Percentiles rank a stretch among this genome's conserved stretches.
These are phyloP conservation scores for Simalia tracyae DNA, from an alignment of 2,797 vertebrate genomes.

Conservation along the genomic window DNA sequence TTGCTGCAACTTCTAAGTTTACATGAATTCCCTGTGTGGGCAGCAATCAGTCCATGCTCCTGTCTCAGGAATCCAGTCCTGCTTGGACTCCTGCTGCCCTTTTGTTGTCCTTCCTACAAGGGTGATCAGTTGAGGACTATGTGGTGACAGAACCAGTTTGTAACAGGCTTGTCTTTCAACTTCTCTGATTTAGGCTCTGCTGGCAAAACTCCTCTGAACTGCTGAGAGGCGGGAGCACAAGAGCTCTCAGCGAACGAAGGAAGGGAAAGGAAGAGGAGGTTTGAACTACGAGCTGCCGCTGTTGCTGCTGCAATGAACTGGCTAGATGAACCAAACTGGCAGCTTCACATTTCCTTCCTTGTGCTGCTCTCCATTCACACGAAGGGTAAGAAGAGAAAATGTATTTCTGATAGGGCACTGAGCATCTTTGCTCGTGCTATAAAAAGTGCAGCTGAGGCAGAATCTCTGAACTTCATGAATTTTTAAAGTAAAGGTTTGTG, in stretches of 20 bases:
- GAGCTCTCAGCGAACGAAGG: slow-evolving; percentile 33
- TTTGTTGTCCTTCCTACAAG: slow-evolving; percentile 74
- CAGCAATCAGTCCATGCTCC: slow-evolving; percentile 59
- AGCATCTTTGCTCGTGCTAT: slow-evolving; percentile 17
- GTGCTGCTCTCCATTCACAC: slow-evolving; percentile 59
- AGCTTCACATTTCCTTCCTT: slow-evolving; percentile 53
- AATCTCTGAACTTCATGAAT: slow-evolving; percentile 20
- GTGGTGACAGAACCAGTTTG: slow-evolving; percentile 77
- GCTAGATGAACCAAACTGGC: slow-evolving; percentile 61
- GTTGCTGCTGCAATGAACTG: slow-evolving; percentile 56
- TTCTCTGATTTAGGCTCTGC: slow-evolving; percentile 56
- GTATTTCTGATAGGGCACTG: background rate
- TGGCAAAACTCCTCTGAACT: slow-evolving; percentile 51
- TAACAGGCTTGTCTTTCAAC: slow-evolving; percentile 75
- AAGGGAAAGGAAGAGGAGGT: slow-evolving; percentile 38
- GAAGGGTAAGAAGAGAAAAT: slow-evolving; percentile 66
- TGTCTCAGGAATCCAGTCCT: slow-evolving; percentile 63
- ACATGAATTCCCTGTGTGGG: slow-evolving; percentile 54
- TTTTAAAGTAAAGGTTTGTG: slow-evolving; percentile 11
- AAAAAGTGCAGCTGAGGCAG: slow-evolving; percentile 28
- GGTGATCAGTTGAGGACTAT: slow-evolving; percentile 73
- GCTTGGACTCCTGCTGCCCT: slow-evolving; percentile 69
- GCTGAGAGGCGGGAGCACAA: slow-evolving; percentile 39
- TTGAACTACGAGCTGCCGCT: slow-evolving; percentile 22
- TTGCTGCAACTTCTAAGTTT: slow-evolving; percentile 55